phyloP scores from a whole-genome alignment of 2,113 vertebrate species.

The Thomomys bottae region DNA sequence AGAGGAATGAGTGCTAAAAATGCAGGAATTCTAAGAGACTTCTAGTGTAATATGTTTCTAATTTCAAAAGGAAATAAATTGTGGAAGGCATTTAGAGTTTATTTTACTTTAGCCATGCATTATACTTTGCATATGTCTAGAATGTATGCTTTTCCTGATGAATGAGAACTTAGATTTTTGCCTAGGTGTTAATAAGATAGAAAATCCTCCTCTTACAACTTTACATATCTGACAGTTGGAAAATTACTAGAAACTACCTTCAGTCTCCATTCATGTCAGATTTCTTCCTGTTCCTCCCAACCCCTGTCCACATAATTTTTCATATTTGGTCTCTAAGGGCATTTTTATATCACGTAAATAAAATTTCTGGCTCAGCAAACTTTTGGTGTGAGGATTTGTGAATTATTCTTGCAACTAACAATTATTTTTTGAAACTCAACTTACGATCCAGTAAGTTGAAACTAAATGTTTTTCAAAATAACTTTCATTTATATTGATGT shows the following conservation, averaged over 20 bases:
- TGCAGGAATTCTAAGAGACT: not conserved
- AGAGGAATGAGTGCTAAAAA: not conserved
- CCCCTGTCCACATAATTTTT: not conserved
- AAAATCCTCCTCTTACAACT: not conserved
- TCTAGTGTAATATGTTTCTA: not conserved
- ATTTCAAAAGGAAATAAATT: conserved; percentile 22
- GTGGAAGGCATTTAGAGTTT: not conserved
- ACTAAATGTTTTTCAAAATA: conserved; percentile 24
- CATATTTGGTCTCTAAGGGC: not conserved
- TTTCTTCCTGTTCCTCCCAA: too few relatives aligned
- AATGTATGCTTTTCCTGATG: not conserved
- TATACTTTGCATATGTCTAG: not conserved
- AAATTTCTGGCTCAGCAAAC: not conserved
- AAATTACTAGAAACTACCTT: conserved; percentile 16
- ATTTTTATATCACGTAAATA: not conserved
- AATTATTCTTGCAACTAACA: not conserved
- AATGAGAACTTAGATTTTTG: not conserved
- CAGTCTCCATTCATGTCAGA: not conserved
- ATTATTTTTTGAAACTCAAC: not conserved
- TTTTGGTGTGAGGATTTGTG: not conserved
- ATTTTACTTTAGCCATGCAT: not conserved
- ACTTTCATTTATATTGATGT: not conserved
- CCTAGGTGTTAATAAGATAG: not conserved
- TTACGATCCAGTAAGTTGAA: not conserved
- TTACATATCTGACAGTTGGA: not conserved